Evolutionary conservation across 2,888 invertebrate species (phyloP).

Genomic region (Byasa hedistus): DNA sequence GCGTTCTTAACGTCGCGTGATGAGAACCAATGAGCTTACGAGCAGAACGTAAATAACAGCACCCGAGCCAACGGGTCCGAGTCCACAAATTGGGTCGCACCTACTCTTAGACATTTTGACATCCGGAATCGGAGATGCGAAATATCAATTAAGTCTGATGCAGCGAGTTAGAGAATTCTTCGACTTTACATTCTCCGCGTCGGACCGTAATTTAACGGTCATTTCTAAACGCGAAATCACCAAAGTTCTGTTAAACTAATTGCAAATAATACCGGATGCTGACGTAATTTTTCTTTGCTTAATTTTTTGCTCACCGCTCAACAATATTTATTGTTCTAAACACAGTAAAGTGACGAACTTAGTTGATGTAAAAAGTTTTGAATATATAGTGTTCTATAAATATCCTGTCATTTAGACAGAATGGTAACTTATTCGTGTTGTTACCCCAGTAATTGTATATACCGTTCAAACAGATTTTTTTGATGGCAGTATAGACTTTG

Average conservation of each 20-base stretch:
- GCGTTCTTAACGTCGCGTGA: constrained; percentile 22
- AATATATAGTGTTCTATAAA: no score
- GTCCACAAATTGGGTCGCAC: constrained; percentile 14
- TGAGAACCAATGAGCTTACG: constrained; percentile 17
- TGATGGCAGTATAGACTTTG: no score
- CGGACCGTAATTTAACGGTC: background rate
- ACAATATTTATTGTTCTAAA: background rate
- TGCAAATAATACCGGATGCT: background rate
- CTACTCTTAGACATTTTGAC: constrained; percentile 10
- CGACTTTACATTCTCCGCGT: background rate
- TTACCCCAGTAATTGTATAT: no score
- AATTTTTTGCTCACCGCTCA: background rate
- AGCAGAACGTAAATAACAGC: constrained; percentile 28
- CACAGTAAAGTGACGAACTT: background rate
- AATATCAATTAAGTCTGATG: constrained; percentile 5
- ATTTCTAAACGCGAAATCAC: background rate
- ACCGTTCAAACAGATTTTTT: no score
- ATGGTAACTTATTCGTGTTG: no score
- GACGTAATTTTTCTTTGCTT: background rate
- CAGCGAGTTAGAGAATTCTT: background rate
- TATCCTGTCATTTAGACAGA: no score
- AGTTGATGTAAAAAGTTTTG: background rate
- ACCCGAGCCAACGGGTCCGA: constrained; percentile 17
- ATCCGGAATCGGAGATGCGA: constrained; percentile 4
- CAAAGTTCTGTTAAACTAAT: background rate